These are phyloP conservation scores for Oryctolagus cuniculus DNA, from an alignment of 2,113 vertebrate species.

Conservation along the genomic window DNA sequence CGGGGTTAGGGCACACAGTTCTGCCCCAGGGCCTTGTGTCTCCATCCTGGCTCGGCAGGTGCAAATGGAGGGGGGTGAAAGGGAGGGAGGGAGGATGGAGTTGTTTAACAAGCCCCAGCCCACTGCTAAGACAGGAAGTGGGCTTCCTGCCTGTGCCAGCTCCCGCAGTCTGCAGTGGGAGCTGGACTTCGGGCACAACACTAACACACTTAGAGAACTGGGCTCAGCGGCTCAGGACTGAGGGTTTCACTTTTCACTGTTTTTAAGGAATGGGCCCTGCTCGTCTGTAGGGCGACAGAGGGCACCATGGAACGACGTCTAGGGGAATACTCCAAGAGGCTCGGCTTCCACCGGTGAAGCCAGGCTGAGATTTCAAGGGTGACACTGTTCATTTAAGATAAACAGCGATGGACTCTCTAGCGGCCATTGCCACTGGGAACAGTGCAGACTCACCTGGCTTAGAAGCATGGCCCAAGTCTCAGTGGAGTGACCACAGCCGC, in stretches of 20 bases:
- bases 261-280: background rate
- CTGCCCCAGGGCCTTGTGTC: background rate
- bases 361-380: background rate
- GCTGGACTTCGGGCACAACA: background rate
- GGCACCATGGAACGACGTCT: background rate
- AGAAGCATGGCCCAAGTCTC: background rate
- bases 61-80: background rate
- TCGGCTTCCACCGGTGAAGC: background rate
- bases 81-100: background rate
- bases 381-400: background rate
- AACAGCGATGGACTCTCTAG: background rate
- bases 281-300: background rate
- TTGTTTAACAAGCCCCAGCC: background rate
- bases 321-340: background rate
- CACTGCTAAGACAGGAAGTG: background rate
- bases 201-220: background rate
- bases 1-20: background rate
- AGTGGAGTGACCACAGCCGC: background rate
- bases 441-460: background rate
- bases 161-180: background rate
- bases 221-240: background rate
- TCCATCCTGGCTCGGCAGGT: background rate
- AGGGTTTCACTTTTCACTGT: background rate
- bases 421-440: background rate
- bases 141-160: background rate